A percentile compares a stretch with the other conserved stretches of the same genome.
Conservation (phyloP, 2,888 invertebrate genomes). For the Sesia apiformis region DNA sequence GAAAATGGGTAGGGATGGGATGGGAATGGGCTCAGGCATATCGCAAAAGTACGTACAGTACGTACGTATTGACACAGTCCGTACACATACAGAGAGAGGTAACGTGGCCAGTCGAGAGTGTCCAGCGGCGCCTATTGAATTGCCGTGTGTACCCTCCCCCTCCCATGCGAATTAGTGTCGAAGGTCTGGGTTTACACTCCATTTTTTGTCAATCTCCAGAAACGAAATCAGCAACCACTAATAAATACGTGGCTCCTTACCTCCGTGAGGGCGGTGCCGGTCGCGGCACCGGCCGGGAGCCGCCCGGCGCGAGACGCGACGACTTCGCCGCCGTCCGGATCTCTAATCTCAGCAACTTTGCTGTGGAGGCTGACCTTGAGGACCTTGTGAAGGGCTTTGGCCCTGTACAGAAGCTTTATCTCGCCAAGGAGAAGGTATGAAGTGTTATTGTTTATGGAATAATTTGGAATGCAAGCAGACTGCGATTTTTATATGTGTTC, state of each 20-base stretch:
- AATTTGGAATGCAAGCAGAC: no score
- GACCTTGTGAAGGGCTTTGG: slow-evolving; percentile 97
- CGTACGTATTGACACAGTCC: no score
- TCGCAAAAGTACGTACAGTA: no score
- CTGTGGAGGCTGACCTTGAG: slow-evolving; percentile 94
- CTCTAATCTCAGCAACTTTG: slow-evolving; percentile 97
- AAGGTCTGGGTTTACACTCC: neutral
- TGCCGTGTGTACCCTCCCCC: no score
- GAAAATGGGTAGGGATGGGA: no score
- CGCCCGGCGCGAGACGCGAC: slow-evolving; percentile 82
- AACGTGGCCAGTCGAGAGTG: no score
- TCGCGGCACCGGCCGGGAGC: slow-evolving; percentile 76
- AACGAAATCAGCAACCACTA: slow-evolving; percentile 52
- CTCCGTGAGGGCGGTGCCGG: slow-evolving; percentile 91
- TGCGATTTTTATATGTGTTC: no score
- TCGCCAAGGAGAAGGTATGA: slow-evolving; percentile 91
- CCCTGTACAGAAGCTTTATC: slow-evolving; percentile 92
- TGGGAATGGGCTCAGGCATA: no score
- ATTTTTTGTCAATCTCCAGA: neutral
- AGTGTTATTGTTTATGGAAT: no score
- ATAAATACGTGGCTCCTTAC: slow-evolving; percentile 91
- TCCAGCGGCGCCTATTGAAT: no score
- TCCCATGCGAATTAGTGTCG: no score
- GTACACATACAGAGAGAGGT: no score
- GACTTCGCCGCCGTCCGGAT: slow-evolving; percentile 95